Evolutionary conservation across 2,113 vertebrate species (phyloP).

Genomic region (Pholis gunnellus): DNA sequence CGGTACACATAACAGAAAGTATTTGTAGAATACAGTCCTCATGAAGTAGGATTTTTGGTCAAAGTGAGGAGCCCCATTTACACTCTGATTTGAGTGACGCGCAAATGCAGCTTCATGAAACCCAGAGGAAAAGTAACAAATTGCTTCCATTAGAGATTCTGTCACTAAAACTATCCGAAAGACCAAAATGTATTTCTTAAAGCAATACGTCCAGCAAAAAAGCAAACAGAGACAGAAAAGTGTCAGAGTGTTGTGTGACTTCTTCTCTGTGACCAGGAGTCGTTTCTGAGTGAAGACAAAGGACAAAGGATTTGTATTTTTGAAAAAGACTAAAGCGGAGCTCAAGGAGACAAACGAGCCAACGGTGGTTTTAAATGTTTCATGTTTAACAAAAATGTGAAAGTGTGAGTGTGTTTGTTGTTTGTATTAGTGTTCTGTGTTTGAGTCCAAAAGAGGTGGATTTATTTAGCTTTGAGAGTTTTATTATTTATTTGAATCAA

Average conservation of each 20-base stretch:
- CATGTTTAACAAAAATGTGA: conserved; percentile 61
- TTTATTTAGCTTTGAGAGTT: conserved; percentile 60
- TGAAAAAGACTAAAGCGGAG: conserved; percentile 50
- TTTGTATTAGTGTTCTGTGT: conserved; percentile 57
- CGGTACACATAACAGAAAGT: background rate
- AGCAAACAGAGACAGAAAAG: background rate
- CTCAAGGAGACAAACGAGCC: conserved; percentile 14
- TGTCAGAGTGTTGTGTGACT: conserved; percentile 5
- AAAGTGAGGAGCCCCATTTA: conserved; percentile 16
- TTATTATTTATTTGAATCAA: conserved; percentile 72
- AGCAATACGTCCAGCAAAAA: conserved; percentile 85
- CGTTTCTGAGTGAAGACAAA: conserved; percentile 37
- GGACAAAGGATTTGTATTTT: conserved; percentile 61
- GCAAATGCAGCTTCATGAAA: background rate
- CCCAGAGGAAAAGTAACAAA: conserved; percentile 4
- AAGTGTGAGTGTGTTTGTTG: conserved; percentile 45
- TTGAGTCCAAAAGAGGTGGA: conserved; percentile 48
- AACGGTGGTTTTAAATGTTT: conserved; percentile 51
- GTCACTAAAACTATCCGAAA: conserved; percentile 54
- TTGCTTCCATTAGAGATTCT: conserved; percentile 45
- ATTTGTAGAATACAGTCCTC: conserved; percentile 34
- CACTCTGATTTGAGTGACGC: conserved; percentile 12
- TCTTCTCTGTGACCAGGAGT: background rate
- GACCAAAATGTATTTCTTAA: conserved; percentile 81
- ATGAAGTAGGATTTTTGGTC: background rate